These are phyloP conservation scores for Dallia pectoralis DNA, from an alignment of 2,797 vertebrate genomes.

Conservation along the genomic window DNA sequence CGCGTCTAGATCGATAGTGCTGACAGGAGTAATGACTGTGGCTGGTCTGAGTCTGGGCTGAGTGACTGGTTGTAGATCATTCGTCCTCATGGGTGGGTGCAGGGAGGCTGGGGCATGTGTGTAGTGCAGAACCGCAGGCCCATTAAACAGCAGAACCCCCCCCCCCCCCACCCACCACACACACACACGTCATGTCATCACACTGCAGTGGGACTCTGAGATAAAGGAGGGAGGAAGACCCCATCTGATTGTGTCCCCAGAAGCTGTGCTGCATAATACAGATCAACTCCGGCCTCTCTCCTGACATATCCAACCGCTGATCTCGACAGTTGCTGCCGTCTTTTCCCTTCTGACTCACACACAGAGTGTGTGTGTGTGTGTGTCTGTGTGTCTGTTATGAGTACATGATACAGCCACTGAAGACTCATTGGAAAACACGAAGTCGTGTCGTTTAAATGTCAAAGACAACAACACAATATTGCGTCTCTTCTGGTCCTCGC, in stretches of 20 bases:
- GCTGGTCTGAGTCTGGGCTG: background rate
- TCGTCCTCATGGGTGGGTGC: background rate
- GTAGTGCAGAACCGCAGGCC: background rate
- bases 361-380: too few species aligned
- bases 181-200: background rate
- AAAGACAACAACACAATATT: background rate
- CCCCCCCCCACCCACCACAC: background rate
- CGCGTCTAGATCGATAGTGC: background rate
- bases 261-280: slow-evolving; percentile 19
- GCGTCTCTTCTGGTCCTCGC: too few species aligned
- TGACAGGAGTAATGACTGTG: background rate
- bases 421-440: background rate
- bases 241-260: background rate
- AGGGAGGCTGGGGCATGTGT: background rate
- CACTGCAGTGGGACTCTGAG: background rate
- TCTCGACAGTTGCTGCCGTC: background rate
- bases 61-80: slow-evolving; percentile 2
- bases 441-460: background rate
- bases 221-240: slow-evolving; percentile 1
- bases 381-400: too few species aligned
- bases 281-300: slow-evolving; percentile 37
- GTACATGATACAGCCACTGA: background rate
- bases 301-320: background rate
- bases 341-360: background rate
- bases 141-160: background rate